These are phyloP conservation scores for Verasper variegatus DNA, from an alignment of 2,113 vertebrate genomes.

Conservation along the genomic window DNA sequence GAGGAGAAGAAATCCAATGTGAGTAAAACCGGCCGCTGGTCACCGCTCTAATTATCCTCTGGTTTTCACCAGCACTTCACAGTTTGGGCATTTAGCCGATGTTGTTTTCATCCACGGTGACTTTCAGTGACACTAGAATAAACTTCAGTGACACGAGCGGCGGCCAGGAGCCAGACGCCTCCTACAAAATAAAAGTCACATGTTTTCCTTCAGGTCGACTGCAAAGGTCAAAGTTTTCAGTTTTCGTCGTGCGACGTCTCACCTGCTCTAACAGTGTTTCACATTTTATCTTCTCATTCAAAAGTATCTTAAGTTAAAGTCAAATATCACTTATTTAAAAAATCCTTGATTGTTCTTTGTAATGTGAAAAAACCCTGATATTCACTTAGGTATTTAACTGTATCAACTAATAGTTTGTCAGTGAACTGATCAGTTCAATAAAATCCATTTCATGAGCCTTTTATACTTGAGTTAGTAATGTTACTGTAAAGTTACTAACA, in stretches of 20 bases:
- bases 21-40: constrained; percentile 3
- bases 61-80: constrained; percentile 10
- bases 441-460: too few species aligned
- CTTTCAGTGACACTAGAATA: constrained; percentile 26
- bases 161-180: neutral
- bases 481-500: too few species aligned
- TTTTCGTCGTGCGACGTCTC: neutral
- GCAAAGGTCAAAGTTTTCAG: neutral
- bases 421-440: neutral
- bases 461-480: too few species aligned
- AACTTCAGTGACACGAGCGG: neutral
- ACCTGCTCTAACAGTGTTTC: neutral
- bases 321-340: too few species aligned
- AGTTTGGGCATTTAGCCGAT: constrained; percentile 7
- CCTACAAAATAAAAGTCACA: constrained; percentile 32
- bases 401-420: too few species aligned
- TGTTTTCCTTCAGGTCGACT: neutral
- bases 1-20: too few species aligned
- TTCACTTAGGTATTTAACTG: too few species aligned
- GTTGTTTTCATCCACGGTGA: constrained; percentile 33
- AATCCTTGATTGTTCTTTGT: too few species aligned
- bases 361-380: too few species aligned
- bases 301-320: too few species aligned
- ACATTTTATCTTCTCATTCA: neutral
- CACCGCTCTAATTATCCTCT: constrained; percentile 37